Conservation (phyloP, 2,113 vertebrate genomes). For the Gallinago media region DNA sequence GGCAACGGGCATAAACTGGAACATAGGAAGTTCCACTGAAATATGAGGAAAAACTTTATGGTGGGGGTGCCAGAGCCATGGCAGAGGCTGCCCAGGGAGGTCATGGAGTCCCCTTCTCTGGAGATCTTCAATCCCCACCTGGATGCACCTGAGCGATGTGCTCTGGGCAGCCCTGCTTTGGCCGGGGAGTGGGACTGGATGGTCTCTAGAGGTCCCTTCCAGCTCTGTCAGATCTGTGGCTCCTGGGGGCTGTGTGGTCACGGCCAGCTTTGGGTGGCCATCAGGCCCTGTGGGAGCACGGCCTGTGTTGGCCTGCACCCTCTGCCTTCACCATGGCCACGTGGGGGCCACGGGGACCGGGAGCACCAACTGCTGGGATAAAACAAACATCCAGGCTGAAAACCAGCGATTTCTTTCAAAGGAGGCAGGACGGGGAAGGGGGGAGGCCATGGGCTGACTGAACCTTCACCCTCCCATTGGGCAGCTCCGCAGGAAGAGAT, state of each 20-base stretch:
- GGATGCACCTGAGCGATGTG: no score
- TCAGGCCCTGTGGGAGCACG: accelerated
- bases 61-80: no score
- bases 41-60: no score
- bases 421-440: not conserved
- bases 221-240: no score
- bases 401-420: not conserved
- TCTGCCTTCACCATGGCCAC: not conserved
- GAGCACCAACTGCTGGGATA: not conserved
- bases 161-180: no score
- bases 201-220: no score
- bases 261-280: not conserved
- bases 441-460: not conserved
- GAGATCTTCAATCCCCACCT: no score
- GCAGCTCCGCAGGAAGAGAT: slow-evolving; percentile 1
- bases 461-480: not conserved
- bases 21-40: no score
- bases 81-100: no score
- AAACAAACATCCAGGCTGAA: not conserved
- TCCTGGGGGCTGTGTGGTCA: not conserved
- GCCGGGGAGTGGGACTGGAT: no score
- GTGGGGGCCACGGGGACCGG: not conserved
- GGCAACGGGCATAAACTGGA: no score
- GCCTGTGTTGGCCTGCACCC: not conserved
- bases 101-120: no score